phyloP scores from a whole-genome alignment of 2,888 invertebrate genomes.

The Drosophila acutilabella region DNA sequence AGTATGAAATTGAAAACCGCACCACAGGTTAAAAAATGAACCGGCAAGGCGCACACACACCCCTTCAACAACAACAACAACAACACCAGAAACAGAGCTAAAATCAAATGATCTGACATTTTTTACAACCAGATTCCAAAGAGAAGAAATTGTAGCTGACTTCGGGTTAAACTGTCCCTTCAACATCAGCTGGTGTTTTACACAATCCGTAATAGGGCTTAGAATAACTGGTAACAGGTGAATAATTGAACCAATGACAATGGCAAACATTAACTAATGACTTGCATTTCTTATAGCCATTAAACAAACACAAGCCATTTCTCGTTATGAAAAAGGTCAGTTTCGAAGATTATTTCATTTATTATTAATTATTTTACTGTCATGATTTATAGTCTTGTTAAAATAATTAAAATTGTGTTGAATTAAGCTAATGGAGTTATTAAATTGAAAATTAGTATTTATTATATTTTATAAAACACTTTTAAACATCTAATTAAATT shows the following conservation, averaged over 20 bases:
- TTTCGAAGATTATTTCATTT: conserved; percentile 4
- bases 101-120: conserved; percentile 59
- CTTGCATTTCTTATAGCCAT: conserved; percentile 25
- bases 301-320: conserved; percentile 28
- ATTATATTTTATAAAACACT: no score
- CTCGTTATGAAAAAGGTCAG: conserved; percentile 13
- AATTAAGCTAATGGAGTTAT: neutral
- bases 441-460: no score
- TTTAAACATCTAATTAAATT: no score
- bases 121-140: conserved; percentile 29
- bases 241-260: conserved; percentile 14
- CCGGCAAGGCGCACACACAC: conserved; percentile 11
- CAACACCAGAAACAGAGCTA: conserved; percentile 30
- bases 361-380: neutral
- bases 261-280: conserved; percentile 35
- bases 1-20: conserved; percentile 81
- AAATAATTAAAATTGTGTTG: neutral
- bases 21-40: conserved; percentile 57
- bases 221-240: conserved; percentile 30
- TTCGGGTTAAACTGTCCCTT: conserved; percentile 1
- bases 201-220: neutral
- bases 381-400: neutral
- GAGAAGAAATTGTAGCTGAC: neutral
- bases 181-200: conserved; percentile 3
- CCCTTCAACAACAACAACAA: conserved; percentile 13